Evolutionary conservation across 2,888 invertebrate species (phyloP), one percentile per base, ranked within the genome.

Genomic region (Drosophila macrothrix): DNA sequence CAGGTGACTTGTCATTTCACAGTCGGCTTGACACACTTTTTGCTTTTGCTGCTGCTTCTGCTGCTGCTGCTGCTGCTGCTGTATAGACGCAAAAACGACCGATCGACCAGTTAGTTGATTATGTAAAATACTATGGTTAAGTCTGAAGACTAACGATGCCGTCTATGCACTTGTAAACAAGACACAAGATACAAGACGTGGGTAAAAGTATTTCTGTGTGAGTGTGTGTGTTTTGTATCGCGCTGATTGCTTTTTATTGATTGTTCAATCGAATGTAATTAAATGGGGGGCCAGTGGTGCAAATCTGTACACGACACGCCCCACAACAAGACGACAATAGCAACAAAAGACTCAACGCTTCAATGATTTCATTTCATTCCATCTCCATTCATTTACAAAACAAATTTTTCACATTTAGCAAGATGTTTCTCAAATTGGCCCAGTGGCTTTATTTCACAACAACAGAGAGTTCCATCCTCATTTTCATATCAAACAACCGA

Each of bases 201-300:
- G 53, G 78, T 86, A 88, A 83, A 86, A 83, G 87, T 82, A 59
- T 76, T 55, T 67, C 10, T 16, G 35, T 49, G 31, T 59, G 12
- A 64, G 41, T 75, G 31, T 59, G 12, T 66, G 41, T 75, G 41
- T 65, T 52, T 39, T 54, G 53, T 73, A 55, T 82, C 39, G 81
- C 78, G 71, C 58, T 85, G 90, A 90, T 90, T 85, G 89, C 84
- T 90, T 78, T 79, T 86, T 86, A 85, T 90, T 85, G 85, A 85
- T 90, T 85, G 90, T 88, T 90, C 89, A 90, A 85, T 85, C 89
- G 84, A 90, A 68, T 74, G 73, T 88, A 86, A 85, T 85, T 85
- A 90, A 78, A 90, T 60, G 84, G 65, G 88, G 71, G 76, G 78
- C 83, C 88, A 84, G 67, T 80, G 80, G 73, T 76, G 87, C 90